These are phyloP conservation scores for Cheirogaleus major DNA, from an alignment of 2,797 vertebrate species.

Conservation along the genomic window DNA sequence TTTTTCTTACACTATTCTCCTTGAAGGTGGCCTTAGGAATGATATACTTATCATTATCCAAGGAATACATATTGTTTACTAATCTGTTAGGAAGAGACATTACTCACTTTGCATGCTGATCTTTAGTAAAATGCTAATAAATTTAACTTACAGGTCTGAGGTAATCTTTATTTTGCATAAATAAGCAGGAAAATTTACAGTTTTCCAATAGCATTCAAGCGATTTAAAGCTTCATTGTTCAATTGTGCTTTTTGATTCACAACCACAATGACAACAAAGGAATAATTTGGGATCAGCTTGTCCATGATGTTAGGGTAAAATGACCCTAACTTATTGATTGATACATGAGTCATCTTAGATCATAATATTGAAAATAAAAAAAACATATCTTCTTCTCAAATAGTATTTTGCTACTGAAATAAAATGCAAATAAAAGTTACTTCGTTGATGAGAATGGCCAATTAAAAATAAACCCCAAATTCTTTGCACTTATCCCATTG, in stretches of 20 bases:
- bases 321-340: background rate
- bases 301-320: background rate
- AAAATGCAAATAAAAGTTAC: background rate
- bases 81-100: constrained; percentile 71
- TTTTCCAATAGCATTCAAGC: background rate
- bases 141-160: constrained; percentile 25
- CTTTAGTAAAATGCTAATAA: constrained; percentile 60
- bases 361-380: background rate
- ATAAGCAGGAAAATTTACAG: background rate
- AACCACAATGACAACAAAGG: background rate
- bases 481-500: background rate
- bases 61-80: constrained; percentile 71
- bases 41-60: constrained; percentile 63
- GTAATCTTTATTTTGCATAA: constrained; percentile 53
- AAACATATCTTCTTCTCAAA: background rate
- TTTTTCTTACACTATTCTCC: constrained; percentile 63
- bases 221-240: background rate
- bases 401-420: background rate
- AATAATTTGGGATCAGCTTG: background rate
- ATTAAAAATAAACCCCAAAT: background rate
- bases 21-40: constrained; percentile 70
- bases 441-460: background rate
- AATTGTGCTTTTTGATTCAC: background rate
- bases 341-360: background rate
- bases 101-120: constrained; percentile 64